phyloP scores from a whole-genome alignment of 2,113 vertebrate species.

The Lanius ludovicianus region DNA sequence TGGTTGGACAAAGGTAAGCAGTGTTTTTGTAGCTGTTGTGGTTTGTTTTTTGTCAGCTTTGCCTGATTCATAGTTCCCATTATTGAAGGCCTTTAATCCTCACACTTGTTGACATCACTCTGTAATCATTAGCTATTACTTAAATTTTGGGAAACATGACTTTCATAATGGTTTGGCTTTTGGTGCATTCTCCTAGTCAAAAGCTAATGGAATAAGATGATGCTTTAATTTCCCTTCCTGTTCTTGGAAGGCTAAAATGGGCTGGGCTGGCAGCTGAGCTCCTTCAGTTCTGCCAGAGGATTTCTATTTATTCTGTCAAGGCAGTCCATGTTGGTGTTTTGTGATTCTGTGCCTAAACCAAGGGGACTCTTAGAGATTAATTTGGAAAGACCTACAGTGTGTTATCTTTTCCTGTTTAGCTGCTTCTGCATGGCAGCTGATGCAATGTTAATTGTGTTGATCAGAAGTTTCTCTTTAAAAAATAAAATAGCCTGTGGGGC shows the following conservation, averaged over 20 bases:
- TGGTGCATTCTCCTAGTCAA: background rate
- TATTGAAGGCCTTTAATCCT: background rate
- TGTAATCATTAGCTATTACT: background rate
- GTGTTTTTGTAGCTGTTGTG: background rate
- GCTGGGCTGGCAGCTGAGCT: background rate
- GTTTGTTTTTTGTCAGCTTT: background rate
- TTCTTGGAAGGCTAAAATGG: background rate
- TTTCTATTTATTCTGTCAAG: background rate
- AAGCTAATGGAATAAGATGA: background rate
- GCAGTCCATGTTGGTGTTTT: background rate
- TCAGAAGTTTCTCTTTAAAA: background rate
- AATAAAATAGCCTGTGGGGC: background rate
- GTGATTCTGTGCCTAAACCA: background rate
- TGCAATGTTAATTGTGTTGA: background rate
- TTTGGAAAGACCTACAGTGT: background rate
- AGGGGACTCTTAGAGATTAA: background rate
- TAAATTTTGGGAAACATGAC: background rate
- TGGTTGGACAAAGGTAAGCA: slow-evolving; percentile 77
- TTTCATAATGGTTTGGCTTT: background rate
- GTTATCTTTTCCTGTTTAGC: background rate
- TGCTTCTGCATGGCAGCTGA: background rate
- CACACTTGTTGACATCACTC: background rate
- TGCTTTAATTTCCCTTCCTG: background rate
- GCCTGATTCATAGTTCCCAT: background rate
- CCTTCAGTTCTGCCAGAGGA: background rate